Conservation (phyloP, 2,113 vertebrate species). For the Microtus ochrogaster region DNA sequence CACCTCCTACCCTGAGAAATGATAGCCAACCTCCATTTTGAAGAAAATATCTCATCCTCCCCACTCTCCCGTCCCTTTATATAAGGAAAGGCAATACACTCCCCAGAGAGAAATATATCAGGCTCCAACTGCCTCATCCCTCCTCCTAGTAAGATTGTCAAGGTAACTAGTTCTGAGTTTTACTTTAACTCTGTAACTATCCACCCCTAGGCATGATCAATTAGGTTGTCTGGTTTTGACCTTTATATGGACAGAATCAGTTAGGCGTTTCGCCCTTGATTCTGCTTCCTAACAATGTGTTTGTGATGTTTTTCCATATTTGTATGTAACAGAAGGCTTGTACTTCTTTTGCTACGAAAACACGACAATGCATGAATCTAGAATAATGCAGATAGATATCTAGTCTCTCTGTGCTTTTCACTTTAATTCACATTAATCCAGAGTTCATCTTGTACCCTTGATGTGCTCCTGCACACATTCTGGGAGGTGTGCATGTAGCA, state of each 20-base stretch:
- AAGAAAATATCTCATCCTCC: neutral
- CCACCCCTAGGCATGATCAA: neutral
- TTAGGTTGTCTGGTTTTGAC: neutral
- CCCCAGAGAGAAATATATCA: neutral
- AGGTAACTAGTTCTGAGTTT: neutral
- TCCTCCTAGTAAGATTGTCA: neutral
- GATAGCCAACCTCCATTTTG: neutral
- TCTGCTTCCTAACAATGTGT: neutral
- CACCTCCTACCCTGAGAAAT: neutral
- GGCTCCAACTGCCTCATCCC: neutral
- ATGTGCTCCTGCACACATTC: neutral
- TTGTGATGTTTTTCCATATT: neutral
- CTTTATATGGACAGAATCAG: neutral
- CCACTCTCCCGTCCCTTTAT: neutral
- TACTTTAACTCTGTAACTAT: neutral
- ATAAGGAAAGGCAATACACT: constrained; percentile 5
- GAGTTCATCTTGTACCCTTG: neutral
- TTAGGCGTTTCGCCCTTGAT: neutral
- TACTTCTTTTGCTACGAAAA: neutral
- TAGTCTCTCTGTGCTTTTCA: neutral
- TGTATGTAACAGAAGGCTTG: neutral
- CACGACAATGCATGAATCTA: neutral
- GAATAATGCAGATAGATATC: neutral
- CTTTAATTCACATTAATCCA: neutral
- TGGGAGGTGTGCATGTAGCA: too few relatives aligned